Evolutionary conservation across 2,113 vertebrate species (phyloP), one percentile per base, ranked within the genome.

Genomic region (Syngnathus floridae): DNA sequence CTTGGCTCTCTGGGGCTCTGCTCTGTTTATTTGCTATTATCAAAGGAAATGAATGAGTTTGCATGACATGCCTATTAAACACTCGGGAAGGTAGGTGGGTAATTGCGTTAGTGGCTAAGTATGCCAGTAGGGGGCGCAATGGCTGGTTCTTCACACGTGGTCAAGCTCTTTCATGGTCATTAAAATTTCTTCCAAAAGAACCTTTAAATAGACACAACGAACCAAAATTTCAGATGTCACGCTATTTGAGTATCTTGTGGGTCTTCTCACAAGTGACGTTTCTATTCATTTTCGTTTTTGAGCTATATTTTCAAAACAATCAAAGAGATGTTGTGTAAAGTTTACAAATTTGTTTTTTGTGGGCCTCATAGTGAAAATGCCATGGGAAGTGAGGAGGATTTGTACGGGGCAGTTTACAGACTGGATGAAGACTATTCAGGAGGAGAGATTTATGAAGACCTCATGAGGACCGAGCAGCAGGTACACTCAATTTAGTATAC

Each of bases 401-500:
- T 95, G 64, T 97, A 96, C 1, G 93, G 93, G 64, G 92, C 89
- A 0, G 93, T 96, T 2, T 96, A 94, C 3, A 91, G 90, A n/a
- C 17, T 86, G 26, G 84, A 87, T 48, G 83, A 88, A 1, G 93
- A 94, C 35, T 58, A 81, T 31, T 90, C 93, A 12, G 93, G 92
- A 1, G 94, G 91, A 1, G 94, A 95, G 73, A 93, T 96, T 59
- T 96, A 97, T n/a, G 95, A 96, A 85, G 95, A 96, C 81, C 78
- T 97, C 1, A 96, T 97, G 95, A 95, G 93, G 79, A 90, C 90
- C 0, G 94, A 94, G 79, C 92, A 86, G 66, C 83, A 82, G 59
- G 59, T 61, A 60, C 54, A 35, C 49, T 22, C 10, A 26, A 14
- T 26, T 31, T 6, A 55, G n/a, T 22, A 31, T 13, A 31, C 52